Conservation (phyloP, 2,797 vertebrate species). For the Coilia nasus region DNA sequence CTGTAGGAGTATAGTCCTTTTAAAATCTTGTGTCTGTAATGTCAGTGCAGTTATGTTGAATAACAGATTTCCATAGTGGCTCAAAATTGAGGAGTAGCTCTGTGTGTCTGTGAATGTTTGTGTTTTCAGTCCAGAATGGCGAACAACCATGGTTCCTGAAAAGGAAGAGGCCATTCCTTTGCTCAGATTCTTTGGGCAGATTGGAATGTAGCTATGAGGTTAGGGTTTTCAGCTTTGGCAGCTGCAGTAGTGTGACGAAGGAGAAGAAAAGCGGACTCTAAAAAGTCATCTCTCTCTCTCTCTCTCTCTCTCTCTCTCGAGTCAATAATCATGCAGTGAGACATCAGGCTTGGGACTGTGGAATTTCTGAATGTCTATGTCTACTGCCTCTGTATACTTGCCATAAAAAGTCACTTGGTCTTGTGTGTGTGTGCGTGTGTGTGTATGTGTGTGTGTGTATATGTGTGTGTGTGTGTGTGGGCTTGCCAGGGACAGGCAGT, state of each 20-base stretch:
- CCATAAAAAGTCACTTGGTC: not conserved
- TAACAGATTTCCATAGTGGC: not conserved
- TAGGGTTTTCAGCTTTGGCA: slow-evolving; percentile 39
- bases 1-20: not conserved
- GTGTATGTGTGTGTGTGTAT: slow-evolving; percentile 22
- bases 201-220: slow-evolving; percentile 49
- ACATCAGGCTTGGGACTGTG: not conserved
- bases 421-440: not conserved
- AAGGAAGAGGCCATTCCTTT: slow-evolving; percentile 18
- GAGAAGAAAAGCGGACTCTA: slow-evolving; percentile 1
- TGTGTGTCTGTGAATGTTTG: not conserved
- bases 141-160: slow-evolving; percentile 23
- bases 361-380: not conserved
- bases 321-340: not conserved
- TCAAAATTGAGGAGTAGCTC: not conserved
- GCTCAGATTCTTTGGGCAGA: slow-evolving; percentile 36
- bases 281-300: not conserved
- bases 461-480: slow-evolving; percentile 15
- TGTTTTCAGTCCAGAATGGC: not conserved
- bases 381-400: not conserved
- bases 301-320: not conserved
- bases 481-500: not conserved
- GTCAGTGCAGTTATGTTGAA: not conserved
- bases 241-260: slow-evolving; percentile 28
- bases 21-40: not conserved